Base-by-base conservation (phyloP, 2,113 vertebrate species). In the Hystrix cristata region DNA sequence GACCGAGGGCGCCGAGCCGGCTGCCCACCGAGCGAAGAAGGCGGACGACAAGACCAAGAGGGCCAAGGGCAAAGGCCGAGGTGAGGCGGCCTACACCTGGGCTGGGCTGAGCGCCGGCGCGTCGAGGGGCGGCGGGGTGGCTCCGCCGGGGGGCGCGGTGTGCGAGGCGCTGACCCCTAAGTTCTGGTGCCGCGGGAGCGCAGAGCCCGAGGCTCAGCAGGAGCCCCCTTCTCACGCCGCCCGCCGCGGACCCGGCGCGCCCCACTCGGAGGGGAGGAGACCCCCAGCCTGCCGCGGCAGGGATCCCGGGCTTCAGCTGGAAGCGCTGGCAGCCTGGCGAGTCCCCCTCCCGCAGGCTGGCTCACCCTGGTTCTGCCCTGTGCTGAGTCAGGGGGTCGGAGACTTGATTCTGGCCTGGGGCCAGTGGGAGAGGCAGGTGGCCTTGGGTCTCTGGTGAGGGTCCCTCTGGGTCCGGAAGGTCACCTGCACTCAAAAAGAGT, bases 361-460 rank as follows among this genome's bases (percentile, higher is more conserved):
- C 92, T 96, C 95, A 19, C 53, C 74, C 92, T 72, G 92, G 97
- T 97, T 96, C 96, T 98, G 92, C 89, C 98, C 72, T 84, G 87
- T 96, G 94, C 98, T 98, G 98, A 98, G 97, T 98, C 99, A 99
- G 98, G 98, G 98, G 98, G 98, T 98, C 98, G 97, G 94, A 71
- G 97, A 97, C 93, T 90, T 85, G 95, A 74, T 59, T 69, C 46
- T 97, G 98, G 98, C 84, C 96, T 95, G 94, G 96, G 95, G 97
- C 64, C 98, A 98, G 95, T 31, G 85, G 94, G 97, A 96, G 95
- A 97, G 96, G 94, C 94, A 78, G 80, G 91, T 83, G 96, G 93
- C 88, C 55, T 87, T 79, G 67, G 79, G 48, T 67, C 67, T 81
- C 67, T 82, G 51, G 62, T 74, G 86, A 46, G n/a, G 14, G 82